phyloP scores from a whole-genome alignment of 2,888 invertebrate genomes.

The Catocala nupta region DNA sequence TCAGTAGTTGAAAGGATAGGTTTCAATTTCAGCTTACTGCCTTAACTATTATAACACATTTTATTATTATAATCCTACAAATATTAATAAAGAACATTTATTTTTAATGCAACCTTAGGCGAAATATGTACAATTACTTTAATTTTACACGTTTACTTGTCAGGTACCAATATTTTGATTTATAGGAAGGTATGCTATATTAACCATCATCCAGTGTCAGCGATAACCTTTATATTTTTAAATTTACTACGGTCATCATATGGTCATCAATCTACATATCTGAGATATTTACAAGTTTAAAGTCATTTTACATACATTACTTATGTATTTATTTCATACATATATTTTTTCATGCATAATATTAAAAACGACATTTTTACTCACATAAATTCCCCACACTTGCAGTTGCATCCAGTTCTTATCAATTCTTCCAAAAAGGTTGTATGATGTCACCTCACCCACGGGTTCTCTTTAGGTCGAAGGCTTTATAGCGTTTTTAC shows the following conservation, averaged over 20 bases:
- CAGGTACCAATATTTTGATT: no score
- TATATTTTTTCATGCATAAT: background rate
- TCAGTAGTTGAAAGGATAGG: no score
- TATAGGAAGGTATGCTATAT: no score
- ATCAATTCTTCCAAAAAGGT: constrained; percentile 6
- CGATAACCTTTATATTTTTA: background rate
- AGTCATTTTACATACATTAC: background rate
- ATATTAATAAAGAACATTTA: no score
- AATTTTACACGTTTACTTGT: no score
- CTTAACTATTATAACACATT: no score
- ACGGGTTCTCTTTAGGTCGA: constrained; percentile 5
- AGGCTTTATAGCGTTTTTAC: constrained; percentile 8
- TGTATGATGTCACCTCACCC: constrained; percentile 13
- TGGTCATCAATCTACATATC: background rate
- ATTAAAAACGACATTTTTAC: background rate
- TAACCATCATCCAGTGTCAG: background rate
- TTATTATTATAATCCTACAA: no score
- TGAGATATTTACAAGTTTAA: background rate
- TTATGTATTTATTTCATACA: no score
- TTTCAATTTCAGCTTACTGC: no score
- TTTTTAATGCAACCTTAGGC: no score
- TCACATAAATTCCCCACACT: constrained; percentile 3
- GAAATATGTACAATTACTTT: no score
- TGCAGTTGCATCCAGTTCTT: background rate
- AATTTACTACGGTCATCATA: background rate